Base-by-base conservation (phyloP, 2,113 vertebrate species). In the Hypocryptadius cinnamomeus region DNA sequence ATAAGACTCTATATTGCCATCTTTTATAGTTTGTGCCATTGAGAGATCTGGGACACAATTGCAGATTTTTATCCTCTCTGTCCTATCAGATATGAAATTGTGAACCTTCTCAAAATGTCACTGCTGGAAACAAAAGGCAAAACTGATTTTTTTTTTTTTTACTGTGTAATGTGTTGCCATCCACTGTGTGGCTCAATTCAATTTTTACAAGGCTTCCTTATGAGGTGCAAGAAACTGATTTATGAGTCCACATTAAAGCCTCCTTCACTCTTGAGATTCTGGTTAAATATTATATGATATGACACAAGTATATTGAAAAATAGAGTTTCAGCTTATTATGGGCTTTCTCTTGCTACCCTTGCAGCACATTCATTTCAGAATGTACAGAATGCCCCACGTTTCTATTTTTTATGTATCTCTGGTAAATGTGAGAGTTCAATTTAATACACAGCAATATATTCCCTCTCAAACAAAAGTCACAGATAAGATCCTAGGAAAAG, bases 231-330 rank as follows among this genome's bases (percentile, higher is more conserved):
- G 70, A 85, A 92, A 70, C 84, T 96, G 87, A 94, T 96, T 96
- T 95, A 94, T 89, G 78, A 93, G 59, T 54, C 74, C 31, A 79
- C 66, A 92, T 93, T 87, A 96, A 96, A 94, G 66, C 33, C 33
- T 85, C 42, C 66, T 89, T 92, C 73, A 79, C 87, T 94, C 95
- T 73, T 89, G 66, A 96, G 95, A 82, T 85, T 85, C 84, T 96
- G 81, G 80, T 92, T 96, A 96, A 96, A 93, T 95, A 93, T 95
- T 93, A 95, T 87, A 73, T 77, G 91, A 95, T 92, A 94, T 79
- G 91, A 96, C 93, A 95, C 61, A 77, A 95, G 86, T 79, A 95
- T 89, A 89, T 77, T 89, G 92, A 95, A 95, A 96, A 90, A 94
- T 72, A 92, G 90, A 80, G 25, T 82, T 96, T 92, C 48, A 18